phyloP scores from a whole-genome alignment of 2,113 vertebrate species.

The Gallinago undulata region DNA sequence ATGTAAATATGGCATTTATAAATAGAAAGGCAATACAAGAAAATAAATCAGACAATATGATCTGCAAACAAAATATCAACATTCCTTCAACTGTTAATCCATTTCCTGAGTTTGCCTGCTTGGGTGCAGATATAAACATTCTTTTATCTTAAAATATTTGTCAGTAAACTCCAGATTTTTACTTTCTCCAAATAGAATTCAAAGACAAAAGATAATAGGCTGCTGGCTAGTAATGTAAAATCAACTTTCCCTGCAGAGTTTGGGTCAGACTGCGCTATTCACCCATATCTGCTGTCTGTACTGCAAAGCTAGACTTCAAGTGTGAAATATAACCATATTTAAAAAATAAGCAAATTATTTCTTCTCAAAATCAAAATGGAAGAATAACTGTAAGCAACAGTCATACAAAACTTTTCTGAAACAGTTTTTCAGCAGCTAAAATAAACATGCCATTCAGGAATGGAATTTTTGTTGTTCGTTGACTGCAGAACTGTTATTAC shows the following conservation, averaged over 20 bases:
- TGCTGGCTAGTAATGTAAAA: neutral
- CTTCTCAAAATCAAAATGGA: neutral
- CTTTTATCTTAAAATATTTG: neutral
- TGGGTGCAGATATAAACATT: neutral
- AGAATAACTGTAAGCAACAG: neutral
- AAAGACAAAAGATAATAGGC: neutral
- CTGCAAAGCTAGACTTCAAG: neutral
- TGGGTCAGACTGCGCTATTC: neutral
- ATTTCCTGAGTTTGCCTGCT: neutral
- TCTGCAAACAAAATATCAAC: neutral
- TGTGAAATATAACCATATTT: neutral
- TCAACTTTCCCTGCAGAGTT: neutral
- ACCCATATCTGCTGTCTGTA: neutral
- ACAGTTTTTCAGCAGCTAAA: slow-evolving; percentile 37
- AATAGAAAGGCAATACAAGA: neutral
- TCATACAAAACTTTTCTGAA: neutral
- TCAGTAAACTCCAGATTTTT: neutral
- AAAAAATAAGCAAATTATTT: neutral
- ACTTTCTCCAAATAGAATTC: neutral
- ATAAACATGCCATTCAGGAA: slow-evolving; percentile 38
- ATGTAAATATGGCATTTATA: neutral
- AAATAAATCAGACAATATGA: neutral
- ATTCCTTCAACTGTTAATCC: neutral
- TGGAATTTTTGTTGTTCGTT: slow-evolving; percentile 35
- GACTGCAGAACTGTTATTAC: slow-evolving; percentile 46